Conservation (phyloP, 2,113 vertebrate genomes). For the Anoura caudifer region DNA sequence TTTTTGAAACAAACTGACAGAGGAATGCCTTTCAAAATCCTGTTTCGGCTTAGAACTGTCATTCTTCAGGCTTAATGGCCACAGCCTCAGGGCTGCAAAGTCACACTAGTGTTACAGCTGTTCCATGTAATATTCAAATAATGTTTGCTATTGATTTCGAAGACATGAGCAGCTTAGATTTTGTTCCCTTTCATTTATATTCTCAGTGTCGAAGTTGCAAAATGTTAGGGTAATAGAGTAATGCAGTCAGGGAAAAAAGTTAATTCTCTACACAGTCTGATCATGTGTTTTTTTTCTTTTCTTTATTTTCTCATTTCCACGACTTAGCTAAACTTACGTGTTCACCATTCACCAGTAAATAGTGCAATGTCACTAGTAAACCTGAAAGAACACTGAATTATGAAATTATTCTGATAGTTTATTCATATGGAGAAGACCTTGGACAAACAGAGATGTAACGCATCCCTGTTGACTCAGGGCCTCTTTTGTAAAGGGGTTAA, state of each 20-base stretch:
- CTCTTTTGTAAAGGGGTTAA: slow-evolving; percentile 44
- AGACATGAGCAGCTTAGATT: slow-evolving; percentile 20
- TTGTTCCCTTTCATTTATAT: slow-evolving; percentile 39
- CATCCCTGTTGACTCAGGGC: slow-evolving; percentile 23
- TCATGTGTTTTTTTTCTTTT: not conserved
- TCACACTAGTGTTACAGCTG: slow-evolving; percentile 39
- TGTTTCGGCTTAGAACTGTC: slow-evolving; percentile 33
- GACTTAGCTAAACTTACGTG: not conserved
- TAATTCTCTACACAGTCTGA: not conserved
- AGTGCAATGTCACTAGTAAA: not conserved
- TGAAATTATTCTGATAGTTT: slow-evolving; percentile 50
- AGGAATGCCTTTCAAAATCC: slow-evolving; percentile 57
- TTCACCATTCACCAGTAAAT: not conserved
- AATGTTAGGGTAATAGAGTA: not conserved
- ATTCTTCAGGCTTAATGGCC: slow-evolving; percentile 51
- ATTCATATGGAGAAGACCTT: slow-evolving; percentile 45
- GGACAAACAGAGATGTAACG: not conserved
- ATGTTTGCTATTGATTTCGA: slow-evolving; percentile 56
- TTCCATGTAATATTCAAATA: slow-evolving; percentile 55
- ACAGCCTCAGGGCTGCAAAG: slow-evolving; percentile 39
- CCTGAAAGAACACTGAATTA: slow-evolving; percentile 24
- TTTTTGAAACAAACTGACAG: slow-evolving; percentile 44
- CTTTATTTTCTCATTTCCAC: not conserved
- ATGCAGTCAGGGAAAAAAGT: not conserved
- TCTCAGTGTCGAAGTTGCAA: slow-evolving; percentile 24